phyloP scores from a whole-genome alignment of 2,888 invertebrate species.

The Ptychoptera albimana region DNA sequence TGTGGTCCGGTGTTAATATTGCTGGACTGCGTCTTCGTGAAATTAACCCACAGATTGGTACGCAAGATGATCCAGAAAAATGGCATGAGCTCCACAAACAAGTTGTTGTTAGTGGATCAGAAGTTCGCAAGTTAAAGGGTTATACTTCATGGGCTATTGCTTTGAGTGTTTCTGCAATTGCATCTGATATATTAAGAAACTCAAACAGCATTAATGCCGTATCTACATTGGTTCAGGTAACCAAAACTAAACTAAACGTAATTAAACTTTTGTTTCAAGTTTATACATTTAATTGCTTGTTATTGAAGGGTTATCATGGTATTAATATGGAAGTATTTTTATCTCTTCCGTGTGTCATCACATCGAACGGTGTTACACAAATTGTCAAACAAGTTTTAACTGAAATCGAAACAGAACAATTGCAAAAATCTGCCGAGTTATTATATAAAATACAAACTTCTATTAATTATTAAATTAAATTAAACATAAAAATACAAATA shows the following conservation, averaged over 20 bases:
- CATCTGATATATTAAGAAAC: constrained; percentile 48
- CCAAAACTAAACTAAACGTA: too few species aligned
- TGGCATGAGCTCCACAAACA: constrained; percentile 56
- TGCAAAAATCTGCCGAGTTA: constrained; percentile 40
- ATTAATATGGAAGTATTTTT: constrained; percentile 60
- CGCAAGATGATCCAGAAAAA: constrained; percentile 48
- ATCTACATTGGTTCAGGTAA: constrained; percentile 54
- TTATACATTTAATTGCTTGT: too few species aligned
- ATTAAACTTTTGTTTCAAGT: too few species aligned
- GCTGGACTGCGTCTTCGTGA: constrained; percentile 65
- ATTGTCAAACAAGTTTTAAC: constrained; percentile 48
- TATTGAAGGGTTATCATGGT: constrained; percentile 55
- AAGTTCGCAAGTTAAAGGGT: constrained; percentile 63
- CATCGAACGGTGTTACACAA: constrained; percentile 43
- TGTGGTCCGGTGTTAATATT: constrained; percentile 80
- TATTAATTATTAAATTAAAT: too few species aligned
- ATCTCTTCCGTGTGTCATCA: constrained; percentile 57
- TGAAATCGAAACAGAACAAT: constrained; percentile 34
- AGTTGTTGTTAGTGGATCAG: constrained; percentile 62
- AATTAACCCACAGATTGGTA: constrained; percentile 51
- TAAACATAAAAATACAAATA: too few species aligned
- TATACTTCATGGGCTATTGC: constrained; percentile 82
- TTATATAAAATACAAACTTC: constrained; percentile 38
- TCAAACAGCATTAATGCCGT: constrained; percentile 53
- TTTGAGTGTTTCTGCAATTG: constrained; percentile 49